Percentiles rank a stretch among this genome's conserved stretches.
Evolutionary conservation across 2,888 invertebrate genomes (phyloP).

Genomic region (Eutolmus rufibarbis): DNA sequence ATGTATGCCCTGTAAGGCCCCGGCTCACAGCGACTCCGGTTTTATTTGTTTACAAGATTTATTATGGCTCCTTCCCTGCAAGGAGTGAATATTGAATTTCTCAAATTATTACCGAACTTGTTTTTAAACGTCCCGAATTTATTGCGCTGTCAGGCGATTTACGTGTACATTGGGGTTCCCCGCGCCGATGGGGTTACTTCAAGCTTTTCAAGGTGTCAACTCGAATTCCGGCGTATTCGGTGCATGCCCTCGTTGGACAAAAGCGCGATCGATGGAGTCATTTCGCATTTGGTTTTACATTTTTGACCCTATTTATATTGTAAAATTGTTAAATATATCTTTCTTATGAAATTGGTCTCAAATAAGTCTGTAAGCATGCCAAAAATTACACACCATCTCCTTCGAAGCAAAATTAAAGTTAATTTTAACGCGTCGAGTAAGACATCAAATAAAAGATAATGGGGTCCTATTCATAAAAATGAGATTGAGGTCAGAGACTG

Average conservation of each 20-base stretch:
- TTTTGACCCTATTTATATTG: too few species aligned
- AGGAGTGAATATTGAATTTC: conserved; percentile 20
- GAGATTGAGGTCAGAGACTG: too few species aligned
- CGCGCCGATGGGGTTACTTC: neutral
- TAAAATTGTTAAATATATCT: too few species aligned
- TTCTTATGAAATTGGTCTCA: too few species aligned
- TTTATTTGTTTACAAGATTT: conserved; percentile 37
- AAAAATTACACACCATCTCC: too few species aligned
- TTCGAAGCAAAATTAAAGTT: too few species aligned
- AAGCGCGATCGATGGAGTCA: neutral
- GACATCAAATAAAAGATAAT: too few species aligned
- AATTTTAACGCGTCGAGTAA: too few species aligned
- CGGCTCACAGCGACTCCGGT: neutral
- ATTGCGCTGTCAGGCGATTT: neutral
- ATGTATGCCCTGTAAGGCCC: conserved; percentile 21
- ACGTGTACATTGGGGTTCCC: neutral
- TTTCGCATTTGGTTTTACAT: neutral
- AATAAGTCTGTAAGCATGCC: too few species aligned
- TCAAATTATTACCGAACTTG: conserved; percentile 32
- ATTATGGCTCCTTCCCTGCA: neutral
- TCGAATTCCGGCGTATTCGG: neutral
- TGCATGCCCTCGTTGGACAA: neutral
- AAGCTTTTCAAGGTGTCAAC: neutral
- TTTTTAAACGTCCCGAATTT: conserved; percentile 11
- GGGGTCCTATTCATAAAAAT: too few species aligned